phyloP scores from a whole-genome alignment of 2,113 vertebrate species.

The Hylia prasina region DNA sequence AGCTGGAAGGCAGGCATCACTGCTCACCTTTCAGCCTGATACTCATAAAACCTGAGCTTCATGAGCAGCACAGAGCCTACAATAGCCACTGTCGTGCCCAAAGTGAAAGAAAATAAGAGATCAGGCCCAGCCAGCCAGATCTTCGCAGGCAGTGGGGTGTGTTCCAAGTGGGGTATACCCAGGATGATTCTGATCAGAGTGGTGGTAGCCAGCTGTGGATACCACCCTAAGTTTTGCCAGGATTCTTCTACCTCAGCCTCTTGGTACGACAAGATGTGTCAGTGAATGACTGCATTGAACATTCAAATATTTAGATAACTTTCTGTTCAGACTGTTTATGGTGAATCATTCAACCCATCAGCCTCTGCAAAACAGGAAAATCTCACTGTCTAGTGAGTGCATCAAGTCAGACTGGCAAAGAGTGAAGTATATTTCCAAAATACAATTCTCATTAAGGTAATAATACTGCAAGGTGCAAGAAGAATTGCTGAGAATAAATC shows the following conservation, averaged over 20 bases:
- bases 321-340: not conserved
- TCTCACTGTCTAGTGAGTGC: fast-evolving
- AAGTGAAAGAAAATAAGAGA: not conserved
- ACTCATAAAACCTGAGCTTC: not conserved
- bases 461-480: not conserved
- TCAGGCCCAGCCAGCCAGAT: not conserved
- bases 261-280: not conserved
- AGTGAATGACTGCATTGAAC: not conserved
- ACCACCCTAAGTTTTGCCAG: not conserved
- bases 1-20: not conserved
- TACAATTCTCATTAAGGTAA: not conserved
- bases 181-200: not conserved
- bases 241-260: not conserved
- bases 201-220: not conserved
- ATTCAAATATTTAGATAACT: not conserved
- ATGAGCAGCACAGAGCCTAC: not conserved
- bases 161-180: not conserved
- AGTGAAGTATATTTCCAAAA: not conserved
- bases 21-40: not conserved
- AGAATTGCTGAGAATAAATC: not conserved
- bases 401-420: not conserved
- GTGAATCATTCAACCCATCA: not conserved
- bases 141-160: fast-evolving
- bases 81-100: fast-evolving
- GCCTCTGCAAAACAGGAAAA: not conserved